A percentile compares a stretch with the other conserved stretches of the same genome.
Evolutionary conservation across 2,797 vertebrate species (phyloP).

Genomic region (Arctocebus calabarensis): DNA sequence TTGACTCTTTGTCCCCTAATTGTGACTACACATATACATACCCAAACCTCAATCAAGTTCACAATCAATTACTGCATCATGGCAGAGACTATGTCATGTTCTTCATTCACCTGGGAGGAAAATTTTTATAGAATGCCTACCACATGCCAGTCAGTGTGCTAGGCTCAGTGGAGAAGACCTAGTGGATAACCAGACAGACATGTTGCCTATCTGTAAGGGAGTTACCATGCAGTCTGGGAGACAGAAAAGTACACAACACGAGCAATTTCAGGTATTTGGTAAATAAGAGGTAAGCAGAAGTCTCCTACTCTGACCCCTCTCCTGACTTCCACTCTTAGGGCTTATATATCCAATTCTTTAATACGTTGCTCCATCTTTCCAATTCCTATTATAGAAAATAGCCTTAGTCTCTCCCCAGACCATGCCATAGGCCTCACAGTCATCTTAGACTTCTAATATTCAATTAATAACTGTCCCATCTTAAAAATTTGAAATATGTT

Average conservation of each 20-base stretch:
- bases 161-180: neutral
- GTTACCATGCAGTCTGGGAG: neutral
- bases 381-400: neutral
- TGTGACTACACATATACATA: neutral
- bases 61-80: rapidly evolving
- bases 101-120: neutral
- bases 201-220: neutral
- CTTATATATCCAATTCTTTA: neutral
- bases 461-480: neutral
- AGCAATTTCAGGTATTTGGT: neutral
- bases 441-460: neutral
- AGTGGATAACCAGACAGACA: neutral
- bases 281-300: neutral
- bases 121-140: neutral
- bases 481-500: neutral
- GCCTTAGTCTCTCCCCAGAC: neutral
- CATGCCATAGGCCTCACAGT: neutral
- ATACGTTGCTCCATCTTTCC: neutral
- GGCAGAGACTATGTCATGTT: neutral
- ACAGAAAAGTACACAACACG: neutral
- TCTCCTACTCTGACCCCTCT: neutral
- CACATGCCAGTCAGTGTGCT: neutral
- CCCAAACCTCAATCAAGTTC: neutral
- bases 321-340: neutral
- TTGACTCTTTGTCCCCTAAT: neutral